Evolutionary conservation across 2,113 vertebrate genomes (phyloP).

Genomic region (Halichoerus grypus): DNA sequence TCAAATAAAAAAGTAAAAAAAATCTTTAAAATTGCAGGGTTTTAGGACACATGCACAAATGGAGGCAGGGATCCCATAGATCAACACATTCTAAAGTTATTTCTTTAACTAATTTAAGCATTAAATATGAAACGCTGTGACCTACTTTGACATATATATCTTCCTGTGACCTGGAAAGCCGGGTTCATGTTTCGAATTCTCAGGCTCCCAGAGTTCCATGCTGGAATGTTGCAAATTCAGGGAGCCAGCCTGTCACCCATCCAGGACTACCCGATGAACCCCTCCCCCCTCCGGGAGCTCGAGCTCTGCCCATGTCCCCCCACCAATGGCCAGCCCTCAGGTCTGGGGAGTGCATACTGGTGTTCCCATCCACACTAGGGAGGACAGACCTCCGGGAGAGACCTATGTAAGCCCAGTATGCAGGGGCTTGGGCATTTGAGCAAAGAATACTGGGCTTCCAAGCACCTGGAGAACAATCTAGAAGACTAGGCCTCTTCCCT

Average conservation of each 20-base stretch:
- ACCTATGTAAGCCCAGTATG: accelerated
- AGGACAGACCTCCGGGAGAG: neutral
- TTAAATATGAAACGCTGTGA: neutral
- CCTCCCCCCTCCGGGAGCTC: accelerated
- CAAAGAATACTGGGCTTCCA: neutral
- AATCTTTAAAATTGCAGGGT: neutral
- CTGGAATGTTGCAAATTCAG: neutral
- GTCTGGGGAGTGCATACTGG: no score
- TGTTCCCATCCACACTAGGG: neutral
- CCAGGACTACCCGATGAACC: accelerated
- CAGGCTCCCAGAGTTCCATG: neutral
- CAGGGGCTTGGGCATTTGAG: neutral
- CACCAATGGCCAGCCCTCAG: accelerated
- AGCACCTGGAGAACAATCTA: neutral
- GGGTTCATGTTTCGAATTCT: neutral
- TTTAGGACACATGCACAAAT: neutral
- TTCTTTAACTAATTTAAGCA: neutral
- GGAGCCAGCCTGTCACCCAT: neutral
- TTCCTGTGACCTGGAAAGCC: neutral
- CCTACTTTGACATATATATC: neutral
- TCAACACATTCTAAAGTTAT: neutral
- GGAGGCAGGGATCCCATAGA: neutral
- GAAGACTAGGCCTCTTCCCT: neutral
- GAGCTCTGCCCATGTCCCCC: neutral
- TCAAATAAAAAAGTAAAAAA: neutral